phyloP scores from a whole-genome alignment of 23 tunicate species.

The Halocynthia aurantium region DNA sequence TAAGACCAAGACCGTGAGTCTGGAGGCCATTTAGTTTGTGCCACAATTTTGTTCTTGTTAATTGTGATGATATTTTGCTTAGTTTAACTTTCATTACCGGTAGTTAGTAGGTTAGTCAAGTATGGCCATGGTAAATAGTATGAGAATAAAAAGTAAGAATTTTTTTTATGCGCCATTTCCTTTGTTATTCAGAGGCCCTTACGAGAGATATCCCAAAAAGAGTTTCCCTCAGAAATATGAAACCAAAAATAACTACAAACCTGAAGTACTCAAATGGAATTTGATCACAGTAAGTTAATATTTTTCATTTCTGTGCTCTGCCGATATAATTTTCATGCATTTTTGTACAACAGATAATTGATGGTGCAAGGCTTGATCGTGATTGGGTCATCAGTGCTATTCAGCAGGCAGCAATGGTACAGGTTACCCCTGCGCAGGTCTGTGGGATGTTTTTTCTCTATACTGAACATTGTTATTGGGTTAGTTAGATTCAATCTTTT shows the following conservation, averaged over 20 bases:
- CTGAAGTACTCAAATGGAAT: neutral
- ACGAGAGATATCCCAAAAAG: neutral
- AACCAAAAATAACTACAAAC: neutral
- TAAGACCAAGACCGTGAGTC: slow-evolving; percentile 7
- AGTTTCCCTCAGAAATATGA: neutral
- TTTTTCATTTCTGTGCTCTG: neutral
- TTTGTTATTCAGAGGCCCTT: neutral
- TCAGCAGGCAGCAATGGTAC: slow-evolving; percentile 11
- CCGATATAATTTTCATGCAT: too few relatives aligned
- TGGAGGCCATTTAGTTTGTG: neutral
- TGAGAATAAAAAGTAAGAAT: too few relatives aligned
- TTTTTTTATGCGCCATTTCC: too few relatives aligned
- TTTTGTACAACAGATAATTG: slow-evolving; percentile 15
- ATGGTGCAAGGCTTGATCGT: slow-evolving; percentile 28
- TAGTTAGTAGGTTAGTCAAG: too few relatives aligned
- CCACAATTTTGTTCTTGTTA: neutral
- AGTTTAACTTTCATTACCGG: too few relatives aligned
- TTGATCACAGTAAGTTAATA: slow-evolving; percentile 12
- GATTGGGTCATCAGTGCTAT: slow-evolving; percentile 43
- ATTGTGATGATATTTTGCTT: too few relatives aligned
- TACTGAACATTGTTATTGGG: too few relatives aligned
- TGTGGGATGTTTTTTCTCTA: neutral
- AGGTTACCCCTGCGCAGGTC: slow-evolving; percentile 31
- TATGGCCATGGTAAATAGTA: neutral
- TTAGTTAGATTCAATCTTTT: neutral